Base-by-base conservation (phyloP, 2,797 vertebrate species). In the Telmatherina bonti region DNA sequence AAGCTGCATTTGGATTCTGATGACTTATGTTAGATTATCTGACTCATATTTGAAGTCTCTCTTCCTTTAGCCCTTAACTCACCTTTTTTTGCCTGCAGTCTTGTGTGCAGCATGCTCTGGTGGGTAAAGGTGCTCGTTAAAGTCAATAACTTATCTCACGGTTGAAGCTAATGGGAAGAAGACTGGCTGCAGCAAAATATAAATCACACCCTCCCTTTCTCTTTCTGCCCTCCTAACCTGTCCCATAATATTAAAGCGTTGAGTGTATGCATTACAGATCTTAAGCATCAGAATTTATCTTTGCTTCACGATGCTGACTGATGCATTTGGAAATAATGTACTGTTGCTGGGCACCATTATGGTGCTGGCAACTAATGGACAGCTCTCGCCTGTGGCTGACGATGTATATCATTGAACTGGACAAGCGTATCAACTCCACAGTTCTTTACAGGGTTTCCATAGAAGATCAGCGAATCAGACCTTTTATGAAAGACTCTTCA, bases 241-340 rank as follows among this genome's bases (percentile, higher is more conserved):
- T 94, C 94, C 94, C 91, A 93, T 96, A 93, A 93, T 95, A 93
- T 93, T 89, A 93, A 92, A 90, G 90, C 74, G 67, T 92, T 88
- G 91, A 96, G 96, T 95, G 95, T 95, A 94, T 90, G 93, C 94
- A 93, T 95, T 96, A 92, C 96, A 96, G 94, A 97, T 96, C 95
- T 93, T 91, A 95, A 95, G 94, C 94, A 94, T 95, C 95, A 95
- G 95, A 96, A 97, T 97, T 96, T 95, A 96, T 95, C 91, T 53
- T 94, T 94, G 92, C 93, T 84, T 88, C 93, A 93, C 93, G 91
- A 95, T 92, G 94, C 94, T 97, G 95, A 96, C 96, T 97, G 97
- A 97, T 97, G 95, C 96, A 97, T 97, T 96, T 94, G 95, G 95
- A 96, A 97, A 97, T 98, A 98, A 98, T 98, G 96, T 95, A 98